phyloP scores from a whole-genome alignment of 2,797 vertebrate genomes.

The Lepus oiostolus region DNA sequence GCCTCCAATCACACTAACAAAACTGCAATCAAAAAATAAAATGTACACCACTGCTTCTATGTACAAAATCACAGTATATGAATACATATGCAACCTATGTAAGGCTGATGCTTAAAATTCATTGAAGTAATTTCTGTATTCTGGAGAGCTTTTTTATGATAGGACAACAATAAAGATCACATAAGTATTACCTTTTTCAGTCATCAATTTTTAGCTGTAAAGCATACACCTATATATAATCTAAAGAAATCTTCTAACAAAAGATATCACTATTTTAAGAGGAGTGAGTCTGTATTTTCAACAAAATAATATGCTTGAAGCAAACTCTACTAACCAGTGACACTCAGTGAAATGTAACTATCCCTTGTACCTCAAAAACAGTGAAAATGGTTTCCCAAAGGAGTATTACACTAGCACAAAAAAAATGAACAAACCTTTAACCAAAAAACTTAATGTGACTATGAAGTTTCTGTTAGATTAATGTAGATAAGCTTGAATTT shows the following conservation, averaged over 20 bases:
- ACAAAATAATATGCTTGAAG: constrained; percentile 4
- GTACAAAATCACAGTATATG: not conserved
- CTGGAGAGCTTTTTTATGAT: not conserved
- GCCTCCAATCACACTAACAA: not conserved
- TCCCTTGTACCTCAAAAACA: not conserved
- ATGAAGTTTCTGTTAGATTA: not conserved
- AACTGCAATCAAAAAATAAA: not conserved
- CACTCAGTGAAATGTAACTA: not conserved
- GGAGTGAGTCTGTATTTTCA: constrained; percentile 34
- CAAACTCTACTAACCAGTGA: not conserved
- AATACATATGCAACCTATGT: not conserved
- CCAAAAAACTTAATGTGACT: constrained; percentile 71
- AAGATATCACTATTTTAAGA: constrained; percentile 5
- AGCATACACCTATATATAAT: not conserved
- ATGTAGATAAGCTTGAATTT: not conserved
- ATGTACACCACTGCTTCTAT: not conserved
- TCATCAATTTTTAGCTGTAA: not conserved
- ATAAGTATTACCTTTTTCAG: not conserved
- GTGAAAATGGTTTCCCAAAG: not conserved
- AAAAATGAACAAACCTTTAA: constrained; percentile 13
- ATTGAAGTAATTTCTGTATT: not conserved
- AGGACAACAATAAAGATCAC: constrained; percentile 18
- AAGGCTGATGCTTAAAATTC: constrained; percentile 9
- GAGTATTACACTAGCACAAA: constrained; percentile 34
- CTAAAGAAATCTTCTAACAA: not conserved